Base-by-base conservation (phyloP, 2,888 invertebrate genomes). In the Sarcophaga subvicina region DNA sequence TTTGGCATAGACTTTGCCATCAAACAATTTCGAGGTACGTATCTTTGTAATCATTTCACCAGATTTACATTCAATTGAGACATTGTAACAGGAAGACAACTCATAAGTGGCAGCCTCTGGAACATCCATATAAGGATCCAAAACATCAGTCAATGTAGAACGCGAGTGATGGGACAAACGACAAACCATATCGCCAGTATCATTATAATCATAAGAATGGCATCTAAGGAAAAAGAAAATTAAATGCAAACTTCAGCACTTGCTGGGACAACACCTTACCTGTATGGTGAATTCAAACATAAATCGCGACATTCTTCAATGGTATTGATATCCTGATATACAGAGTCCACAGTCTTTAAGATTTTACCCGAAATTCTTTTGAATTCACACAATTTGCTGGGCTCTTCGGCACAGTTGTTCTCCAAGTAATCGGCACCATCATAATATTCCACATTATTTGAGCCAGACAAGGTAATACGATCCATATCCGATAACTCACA, bases 1-100 rank as follows among this genome's bases (percentile, higher is more conserved):
- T 93, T 98, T 98, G 86, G 98, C 98, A 94, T 98, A 98, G 89
- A 98, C 97, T 94, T 98, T 98, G 89, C 98, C 98, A 93, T 97
- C 97, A 94, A 98, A 98, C 84, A 98, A 94, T 93, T 97, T 98
- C 89, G 97, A 98, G 80, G 98, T 98, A 93, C 97, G 97, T 91
- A 98, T 98, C 89, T 96, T 96, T 60, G 98, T 98, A 84, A 98
- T 96, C 98, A 98, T 98, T 93, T 98, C 98, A 78, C 98, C 97
- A 47, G 97, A 96, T 80, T 98, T 96, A 92, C 98, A 98, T 93
- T 98, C 98, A 91, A 98, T 98, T 90, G 97, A 97, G 71, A 98
- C 98, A 94, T 98, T 98, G 95, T 98, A 98, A 93, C 98, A 98
- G 37, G 98, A 98, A 90, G 97, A 97, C 89, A 98, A 94, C 94